Evolutionary conservation across 1,140 invertebrate species (phyloP).

Genomic region (Dinoponera quadriceps): DNA sequence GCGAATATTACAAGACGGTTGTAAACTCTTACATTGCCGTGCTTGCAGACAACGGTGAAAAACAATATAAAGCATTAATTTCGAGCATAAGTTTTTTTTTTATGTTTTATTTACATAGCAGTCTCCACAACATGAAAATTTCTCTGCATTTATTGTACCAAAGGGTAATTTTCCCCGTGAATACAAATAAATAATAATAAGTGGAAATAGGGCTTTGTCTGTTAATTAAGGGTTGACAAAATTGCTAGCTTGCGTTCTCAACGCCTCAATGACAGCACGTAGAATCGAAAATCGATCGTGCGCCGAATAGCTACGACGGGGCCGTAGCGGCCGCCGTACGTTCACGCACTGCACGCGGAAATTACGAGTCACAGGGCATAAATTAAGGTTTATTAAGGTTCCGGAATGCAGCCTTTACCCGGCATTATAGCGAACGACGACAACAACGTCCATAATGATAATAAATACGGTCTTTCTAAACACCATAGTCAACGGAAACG

Average conservation of each 20-base stretch:
- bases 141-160: too few relatives aligned
- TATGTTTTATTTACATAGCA: too few relatives aligned
- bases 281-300: background rate
- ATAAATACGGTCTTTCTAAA: constrained; percentile 3
- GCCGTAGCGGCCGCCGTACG: background rate
- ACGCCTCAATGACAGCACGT: background rate
- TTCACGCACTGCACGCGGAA: constrained; percentile 26
- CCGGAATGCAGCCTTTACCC: constrained; percentile 4
- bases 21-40: too few relatives aligned
- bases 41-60: too few relatives aligned
- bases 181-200: too few relatives aligned
- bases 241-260: constrained; percentile 5
- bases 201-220: too few relatives aligned
- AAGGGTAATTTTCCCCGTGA: too few relatives aligned
- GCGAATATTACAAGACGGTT: too few relatives aligned
- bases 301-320: background rate
- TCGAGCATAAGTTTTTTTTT: too few relatives aligned
- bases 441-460: constrained; percentile 17
- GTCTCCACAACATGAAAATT: too few relatives aligned
- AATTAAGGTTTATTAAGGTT: constrained; percentile 42
- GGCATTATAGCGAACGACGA: constrained; percentile 27
- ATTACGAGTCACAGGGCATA: constrained; percentile 39
- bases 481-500: background rate
- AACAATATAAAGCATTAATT: too few relatives aligned
- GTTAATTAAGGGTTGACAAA: background rate